phyloP scores from a whole-genome alignment of 2,113 vertebrate genomes.

The Amazona guildingii region DNA sequence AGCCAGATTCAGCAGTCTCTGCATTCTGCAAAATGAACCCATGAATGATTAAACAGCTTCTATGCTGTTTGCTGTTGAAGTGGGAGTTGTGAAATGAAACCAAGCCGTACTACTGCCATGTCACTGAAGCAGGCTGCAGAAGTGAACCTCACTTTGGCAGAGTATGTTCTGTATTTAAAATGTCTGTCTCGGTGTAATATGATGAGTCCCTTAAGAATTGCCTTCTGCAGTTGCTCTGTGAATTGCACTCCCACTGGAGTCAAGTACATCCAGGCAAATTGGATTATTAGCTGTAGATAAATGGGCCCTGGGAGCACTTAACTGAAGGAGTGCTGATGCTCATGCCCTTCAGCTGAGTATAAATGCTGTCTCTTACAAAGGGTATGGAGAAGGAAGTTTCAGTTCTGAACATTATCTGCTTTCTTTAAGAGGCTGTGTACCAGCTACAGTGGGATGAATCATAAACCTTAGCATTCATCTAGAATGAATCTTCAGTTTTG shows the following conservation, averaged over 20 bases:
- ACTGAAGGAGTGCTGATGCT: not conserved
- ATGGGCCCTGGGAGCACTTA: slow-evolving; percentile 36
- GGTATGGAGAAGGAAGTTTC: not conserved
- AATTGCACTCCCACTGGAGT: slow-evolving; percentile 22
- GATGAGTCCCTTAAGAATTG: slow-evolving; percentile 31
- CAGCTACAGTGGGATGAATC: not conserved
- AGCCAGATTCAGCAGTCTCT: not conserved
- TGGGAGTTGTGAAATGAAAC: not conserved
- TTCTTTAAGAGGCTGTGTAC: not conserved
- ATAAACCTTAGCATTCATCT: not conserved
- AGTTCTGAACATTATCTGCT: not conserved
- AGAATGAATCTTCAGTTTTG: not conserved
- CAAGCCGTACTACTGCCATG: not conserved
- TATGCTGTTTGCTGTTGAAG: not conserved
- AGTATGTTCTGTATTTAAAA: slow-evolving; percentile 3
- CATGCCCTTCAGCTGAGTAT: not conserved
- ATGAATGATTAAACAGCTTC: slow-evolving; percentile 6
- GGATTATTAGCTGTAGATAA: slow-evolving; percentile 46
- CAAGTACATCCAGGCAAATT: slow-evolving; percentile 24
- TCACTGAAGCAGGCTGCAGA: not conserved
- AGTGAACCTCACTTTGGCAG: not conserved
- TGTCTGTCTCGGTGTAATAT: not conserved
- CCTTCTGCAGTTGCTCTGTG: not conserved
- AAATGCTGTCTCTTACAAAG: not conserved
- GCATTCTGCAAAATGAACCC: not conserved